Base-by-base conservation (phyloP, 2,797 vertebrate genomes). In the Triplophysa bombifrons region DNA sequence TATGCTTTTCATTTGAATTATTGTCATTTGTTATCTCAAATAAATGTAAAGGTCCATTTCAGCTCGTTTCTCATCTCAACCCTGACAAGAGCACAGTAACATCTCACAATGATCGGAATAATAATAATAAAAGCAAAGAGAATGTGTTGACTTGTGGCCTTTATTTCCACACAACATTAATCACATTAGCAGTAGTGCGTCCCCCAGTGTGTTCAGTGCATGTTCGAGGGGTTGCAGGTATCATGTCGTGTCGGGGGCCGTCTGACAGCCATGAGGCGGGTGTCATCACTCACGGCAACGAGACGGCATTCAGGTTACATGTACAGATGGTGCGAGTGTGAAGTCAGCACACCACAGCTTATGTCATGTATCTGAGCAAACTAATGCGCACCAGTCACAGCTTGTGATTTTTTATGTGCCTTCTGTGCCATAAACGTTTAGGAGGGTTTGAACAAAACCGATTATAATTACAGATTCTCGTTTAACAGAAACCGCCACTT, bases 171-270 rank as follows among this genome's bases (percentile, higher is more conserved):
- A 27, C 12, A 55, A 22, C 56, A 65, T 63, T 48, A 76, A 53
- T 34, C 50, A 72, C 60, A 80, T 68, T 72, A 72, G 16, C 12
- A 38, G 25, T 2, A 53, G 17, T 3, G 14, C 19, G 30, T 14
- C 20, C 20, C 44, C 46, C 19, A 58, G 70, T 3, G 61, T 16
- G 34, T 50, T 13, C 30, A 17, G 38, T n/a, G 56, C 3, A 30
- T 46, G 51, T 41, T 30, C 0, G n/a, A 44, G 20, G 65, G 58
- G 71, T 46, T 13, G 11, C 16, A 30, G 50, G 48, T 50, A 30
- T 72, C 72, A 61, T 81, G 77, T 74, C 25, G 16, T 74, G 74
- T 74, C 22, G 25, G 64, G 14, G 27, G 38, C 55, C 61, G 9
- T 16, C 64, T 72, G 64, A 30, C 76, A 83, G n/a, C 80, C 66